Evolutionary conservation across 1,140 invertebrate species (phyloP), one percentile per base, ranked within the genome.

Genomic region (Belonocnema kinseyi): DNA sequence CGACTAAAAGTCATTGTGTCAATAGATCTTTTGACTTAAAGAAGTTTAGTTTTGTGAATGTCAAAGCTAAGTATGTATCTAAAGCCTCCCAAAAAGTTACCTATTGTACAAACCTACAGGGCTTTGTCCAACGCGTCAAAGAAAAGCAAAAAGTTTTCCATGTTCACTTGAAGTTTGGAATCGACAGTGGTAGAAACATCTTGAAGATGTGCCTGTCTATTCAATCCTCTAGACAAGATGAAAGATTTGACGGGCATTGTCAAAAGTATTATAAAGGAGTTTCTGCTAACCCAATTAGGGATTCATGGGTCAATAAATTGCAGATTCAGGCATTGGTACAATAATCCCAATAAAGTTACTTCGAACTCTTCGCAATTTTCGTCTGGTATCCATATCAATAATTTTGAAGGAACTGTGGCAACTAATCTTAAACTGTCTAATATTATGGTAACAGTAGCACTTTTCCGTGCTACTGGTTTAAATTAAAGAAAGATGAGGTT

Each of bases 201-300:
- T 58, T 78, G 21, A 81, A 81, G 74, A 16, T 81, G 7, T 73
- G 73, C 52, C 12, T 81, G 12, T 81, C 79, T 1, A 71, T 81
- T 46, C 77, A 81, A 76, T 73, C 74, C 3, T 73, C 53, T 8
- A 19, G 7, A 40, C 26, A 46, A 56, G 19, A 53, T 19, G 71
- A 73, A n/a, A 13, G 12, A 40, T 14, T 3, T 4, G 17, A 33
- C 21, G 11, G 50, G 17, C 40, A 21, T 52, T 73, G 72, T 51
- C 5, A 16, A 77, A 73, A 52, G 16, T 80, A 77, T 72, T 16
- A 75, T 16, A n/a, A 80, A 19, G 76, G 76, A 4, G 46, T 80
- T 21, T 21, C 46, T 56, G 66, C 70, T 16, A 76, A 81, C 50
- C 50, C 53, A 53, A 78, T 81, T 74, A 50, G 75, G 75, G 76